Base-by-base conservation (phyloP, 1,140 invertebrate species). In the Leptoteleia sp. region DNA sequence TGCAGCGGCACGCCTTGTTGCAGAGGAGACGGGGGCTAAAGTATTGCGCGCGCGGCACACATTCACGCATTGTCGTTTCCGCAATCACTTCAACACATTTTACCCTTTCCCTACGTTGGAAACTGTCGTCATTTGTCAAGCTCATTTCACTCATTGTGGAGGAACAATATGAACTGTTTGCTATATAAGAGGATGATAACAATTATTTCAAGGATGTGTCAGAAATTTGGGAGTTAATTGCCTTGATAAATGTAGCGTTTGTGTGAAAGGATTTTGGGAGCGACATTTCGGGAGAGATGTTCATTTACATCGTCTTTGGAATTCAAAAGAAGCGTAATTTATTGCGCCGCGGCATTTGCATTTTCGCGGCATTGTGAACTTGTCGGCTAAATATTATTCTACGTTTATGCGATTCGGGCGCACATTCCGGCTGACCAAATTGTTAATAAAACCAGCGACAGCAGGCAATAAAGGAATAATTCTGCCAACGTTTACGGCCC, bases 41-140 rank as follows among this genome's bases (percentile, higher is more conserved):
- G 42, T 48, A 54, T 67, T 47, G 50, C 71, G 57, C 35, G 11
- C 52, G 61, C 71, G 62, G 31, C 62, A 67, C 61, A 67, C 72
- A 76, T 68, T 67, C 47, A 47, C 38, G 43, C 72, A 31, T 68
- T 55, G 72, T 54, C 55, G 37, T 52, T 43, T 61, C 33, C 31
- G 35, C 64, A 76, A 76, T 76, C 73, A 76, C 64, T 76, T 62
- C 62, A 48, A 27, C 73, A 64, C 64, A 70, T 67, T 47, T 76
- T 42, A 35, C 73, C 50, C 50, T 65, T 40, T 50, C 43, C 27
- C 17, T 55, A 11, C 42, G 40, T 48, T 27, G n/a, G 11, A n/a
- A 45, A 61, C 43, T 65, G 61, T 61, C 71, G 45, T 45, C 71
- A 54, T 75, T 67, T 65, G 71, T 65, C 52, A 75, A 76, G 54